Percentiles rank a stretch among this genome's conserved stretches.
These are phyloP conservation scores for Synaphobranchus kaupii DNA, from an alignment of 2,797 vertebrate species.

Conservation along the genomic window DNA sequence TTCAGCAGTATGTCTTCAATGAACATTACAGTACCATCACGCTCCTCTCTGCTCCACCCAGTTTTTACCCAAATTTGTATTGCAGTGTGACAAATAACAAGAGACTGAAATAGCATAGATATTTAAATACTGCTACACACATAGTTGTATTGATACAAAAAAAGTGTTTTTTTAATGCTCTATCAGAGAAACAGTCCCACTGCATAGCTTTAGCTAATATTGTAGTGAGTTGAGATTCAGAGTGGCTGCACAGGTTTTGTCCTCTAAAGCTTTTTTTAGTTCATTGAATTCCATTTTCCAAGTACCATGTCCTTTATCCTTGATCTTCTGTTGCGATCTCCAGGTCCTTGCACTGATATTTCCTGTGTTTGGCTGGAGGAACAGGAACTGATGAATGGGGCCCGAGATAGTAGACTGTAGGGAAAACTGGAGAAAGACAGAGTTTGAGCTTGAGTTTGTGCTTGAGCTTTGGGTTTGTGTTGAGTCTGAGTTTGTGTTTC, in stretches of 20 bases:
- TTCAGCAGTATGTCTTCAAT: background rate
- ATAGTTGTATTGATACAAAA: slow-evolving; percentile 2
- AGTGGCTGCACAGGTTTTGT: background rate
- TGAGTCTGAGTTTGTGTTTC: no score
- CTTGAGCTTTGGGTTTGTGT: no score
- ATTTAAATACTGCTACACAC: background rate
- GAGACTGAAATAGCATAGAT: slow-evolving; percentile 11
- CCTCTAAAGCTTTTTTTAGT: background rate
- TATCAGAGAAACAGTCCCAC: background rate
- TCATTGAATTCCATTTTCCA: background rate
- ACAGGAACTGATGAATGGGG: slow-evolving; percentile 32
- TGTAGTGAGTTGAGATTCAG: background rate
- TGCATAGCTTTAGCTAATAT: background rate
- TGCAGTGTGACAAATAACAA: slow-evolving; percentile 1
- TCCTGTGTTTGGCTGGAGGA: slow-evolving; percentile 30
- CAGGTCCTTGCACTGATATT: slow-evolving; percentile 24
- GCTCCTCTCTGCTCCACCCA: background rate
- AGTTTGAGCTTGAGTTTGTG: no score
- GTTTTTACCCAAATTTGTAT: background rate
- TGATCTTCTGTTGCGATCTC: background rate
- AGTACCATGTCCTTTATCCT: background rate
- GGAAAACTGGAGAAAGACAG: background rate
- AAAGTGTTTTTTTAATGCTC: background rate
- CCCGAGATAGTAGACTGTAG: slow-evolving; percentile 31
- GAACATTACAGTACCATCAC: background rate